These are phyloP conservation scores for Pycnomerus fuliginosus DNA, from an alignment of 2,888 invertebrate species.

Conservation along the genomic window DNA sequence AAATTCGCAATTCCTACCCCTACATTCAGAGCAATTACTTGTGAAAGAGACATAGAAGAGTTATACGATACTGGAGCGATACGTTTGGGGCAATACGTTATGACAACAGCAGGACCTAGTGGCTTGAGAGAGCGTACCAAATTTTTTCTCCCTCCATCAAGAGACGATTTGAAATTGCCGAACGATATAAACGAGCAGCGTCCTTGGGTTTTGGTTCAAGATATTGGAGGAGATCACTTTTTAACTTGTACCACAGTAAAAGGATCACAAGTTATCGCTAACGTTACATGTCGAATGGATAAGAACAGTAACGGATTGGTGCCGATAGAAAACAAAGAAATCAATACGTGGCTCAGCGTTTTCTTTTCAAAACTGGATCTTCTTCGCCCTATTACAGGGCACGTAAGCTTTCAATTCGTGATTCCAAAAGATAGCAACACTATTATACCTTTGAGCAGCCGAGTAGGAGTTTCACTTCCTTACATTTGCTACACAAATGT, in stretches of 20 bases:
- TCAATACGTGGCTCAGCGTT: constrained; percentile 70
- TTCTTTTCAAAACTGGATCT: constrained; percentile 68
- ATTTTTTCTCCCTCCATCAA: constrained; percentile 66
- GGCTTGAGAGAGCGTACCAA: constrained; percentile 73
- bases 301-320: constrained; percentile 65
- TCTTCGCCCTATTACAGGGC: constrained; percentile 70
- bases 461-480: constrained; percentile 77
- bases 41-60: constrained; percentile 65
- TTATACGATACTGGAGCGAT: constrained; percentile 68
- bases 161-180: constrained; percentile 64
- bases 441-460: constrained; percentile 65
- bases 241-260: constrained; percentile 82
- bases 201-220: constrained; percentile 78
- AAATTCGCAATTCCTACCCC: constrained; percentile 68
- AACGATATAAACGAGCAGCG: constrained; percentile 72
- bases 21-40: constrained; percentile 65
- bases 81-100: constrained; percentile 63
- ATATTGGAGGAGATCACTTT: constrained; percentile 73
- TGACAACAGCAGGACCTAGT: constrained; percentile 73
- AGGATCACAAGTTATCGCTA: constrained; percentile 75
- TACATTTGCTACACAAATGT: constrained; percentile 76
- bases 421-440: constrained; percentile 59
- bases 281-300: constrained; percentile 76
- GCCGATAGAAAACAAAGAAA: constrained; percentile 66
- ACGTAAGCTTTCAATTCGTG: constrained; percentile 76